Percentiles rank a stretch among this genome's conserved stretches.
Evolutionary conservation across 1,140 invertebrate genomes (phyloP).

Genomic region (Mya arenaria): DNA sequence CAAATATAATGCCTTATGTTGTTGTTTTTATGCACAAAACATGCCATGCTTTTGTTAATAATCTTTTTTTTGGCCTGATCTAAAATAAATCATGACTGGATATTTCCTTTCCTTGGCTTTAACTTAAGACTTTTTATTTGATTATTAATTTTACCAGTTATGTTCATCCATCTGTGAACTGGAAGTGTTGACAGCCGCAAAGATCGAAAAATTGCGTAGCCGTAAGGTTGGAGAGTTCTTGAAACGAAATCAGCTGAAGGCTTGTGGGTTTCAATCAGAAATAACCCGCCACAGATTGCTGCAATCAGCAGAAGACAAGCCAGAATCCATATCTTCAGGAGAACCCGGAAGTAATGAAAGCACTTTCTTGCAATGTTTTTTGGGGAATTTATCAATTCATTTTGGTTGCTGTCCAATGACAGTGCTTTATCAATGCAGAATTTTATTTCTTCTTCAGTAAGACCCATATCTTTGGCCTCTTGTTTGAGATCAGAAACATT

Average conservation of each 20-base stretch:
- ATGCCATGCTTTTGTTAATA: no score
- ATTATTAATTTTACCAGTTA: no score
- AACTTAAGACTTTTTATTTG: no score
- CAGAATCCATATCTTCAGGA: conserved; percentile 1
- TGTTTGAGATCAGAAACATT: conserved; percentile 58
- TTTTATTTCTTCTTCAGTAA: conserved; percentile 62
- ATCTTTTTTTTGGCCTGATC: no score
- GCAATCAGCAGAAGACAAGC: background rate
- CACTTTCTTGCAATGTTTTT: conserved; percentile 40
- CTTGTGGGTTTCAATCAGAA: conserved; percentile 18
- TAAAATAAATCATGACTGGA: no score
- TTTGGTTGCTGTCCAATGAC: background rate
- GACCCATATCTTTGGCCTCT: conserved; percentile 59
- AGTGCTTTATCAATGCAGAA: conserved; percentile 59
- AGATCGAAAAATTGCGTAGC: conserved; percentile 31
- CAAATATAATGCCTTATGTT: no score
- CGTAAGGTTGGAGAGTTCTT: conserved; percentile 16
- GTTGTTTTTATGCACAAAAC: no score
- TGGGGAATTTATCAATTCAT: conserved; percentile 28
- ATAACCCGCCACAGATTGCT: background rate
- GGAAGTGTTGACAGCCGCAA: conserved; percentile 28
- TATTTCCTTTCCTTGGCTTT: no score
- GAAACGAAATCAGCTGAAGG: conserved; percentile 6
- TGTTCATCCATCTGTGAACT: conserved; percentile 20
- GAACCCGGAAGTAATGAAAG: conserved; percentile 29